Conservation (phyloP, 2,888 invertebrate genomes). For the Achlya flavicornis region DNA sequence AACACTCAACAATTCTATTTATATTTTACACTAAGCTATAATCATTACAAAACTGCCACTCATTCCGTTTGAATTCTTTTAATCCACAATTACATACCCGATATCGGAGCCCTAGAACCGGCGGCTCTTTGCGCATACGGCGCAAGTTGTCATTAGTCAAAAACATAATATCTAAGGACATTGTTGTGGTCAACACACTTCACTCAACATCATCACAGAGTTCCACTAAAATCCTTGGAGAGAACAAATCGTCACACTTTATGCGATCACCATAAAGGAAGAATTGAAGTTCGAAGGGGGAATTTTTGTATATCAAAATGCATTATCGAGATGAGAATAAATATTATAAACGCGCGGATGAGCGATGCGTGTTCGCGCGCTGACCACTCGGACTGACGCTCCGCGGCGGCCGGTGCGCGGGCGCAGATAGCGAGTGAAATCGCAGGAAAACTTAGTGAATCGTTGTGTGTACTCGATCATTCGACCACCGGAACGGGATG, state of each 20-base stretch:
- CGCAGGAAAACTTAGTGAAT: conserved; percentile 65
- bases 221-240: conserved; percentile 39
- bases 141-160: conserved; percentile 80
- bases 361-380: conserved; percentile 55
- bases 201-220: conserved; percentile 54
- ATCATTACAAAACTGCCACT: too few relatives aligned
- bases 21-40: too few relatives aligned
- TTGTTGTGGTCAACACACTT: conserved; percentile 45
- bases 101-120: conserved; percentile 75
- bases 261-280: conserved; percentile 57
- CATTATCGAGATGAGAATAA: conserved; percentile 63
- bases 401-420: conserved; percentile 41
- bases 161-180: conserved; percentile 82
- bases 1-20: background rate
- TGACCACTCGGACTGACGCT: conserved; percentile 58
- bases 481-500: conserved; percentile 61
- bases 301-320: conserved; percentile 76
- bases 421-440: conserved; percentile 65
- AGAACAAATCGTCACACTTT: conserved; percentile 56
- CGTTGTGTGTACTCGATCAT: conserved; percentile 49
- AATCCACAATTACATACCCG: conserved; percentile 60
- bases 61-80: background rate
- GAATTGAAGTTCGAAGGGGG: conserved; percentile 52
- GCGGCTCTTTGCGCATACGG: conserved; percentile 77
- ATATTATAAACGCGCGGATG: conserved; percentile 34